A percentile compares a stretch with the other conserved stretches of the same genome.
Conservation (phyloP, 1,140 invertebrate genomes). For the Drosophila insularis region DNA sequence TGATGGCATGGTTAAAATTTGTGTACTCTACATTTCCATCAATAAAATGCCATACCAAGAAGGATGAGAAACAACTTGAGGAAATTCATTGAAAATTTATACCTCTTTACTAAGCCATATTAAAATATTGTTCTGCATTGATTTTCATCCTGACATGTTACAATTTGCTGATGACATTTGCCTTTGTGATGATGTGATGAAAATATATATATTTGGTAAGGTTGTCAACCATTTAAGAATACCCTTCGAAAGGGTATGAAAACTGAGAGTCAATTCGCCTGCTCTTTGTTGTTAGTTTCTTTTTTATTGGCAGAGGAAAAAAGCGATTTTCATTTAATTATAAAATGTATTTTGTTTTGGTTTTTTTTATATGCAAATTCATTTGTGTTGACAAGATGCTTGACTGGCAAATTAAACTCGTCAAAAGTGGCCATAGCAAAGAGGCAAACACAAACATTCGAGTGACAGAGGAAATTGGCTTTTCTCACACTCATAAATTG, state of each 20-base stretch:
- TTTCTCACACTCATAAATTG: conserved; percentile 48
- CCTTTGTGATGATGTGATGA: no score
- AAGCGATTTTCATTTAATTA: conserved; percentile 43
- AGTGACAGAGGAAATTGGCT: conserved; percentile 46
- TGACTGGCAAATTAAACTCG: conserved; percentile 54
- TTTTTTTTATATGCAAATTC: conserved; percentile 32
- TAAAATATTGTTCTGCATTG: no score
- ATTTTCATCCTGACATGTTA: no score
- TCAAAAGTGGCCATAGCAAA: conserved; percentile 30
- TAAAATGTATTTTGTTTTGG: conserved; percentile 26
- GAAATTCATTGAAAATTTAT: no score
- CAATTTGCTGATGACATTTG: no score
- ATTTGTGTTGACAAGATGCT: conserved; percentile 61
- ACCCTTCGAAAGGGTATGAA: not conserved
- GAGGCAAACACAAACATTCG: conserved; percentile 35
- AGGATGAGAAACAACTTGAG: no score
- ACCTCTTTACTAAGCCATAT: no score
- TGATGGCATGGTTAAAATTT: not conserved
- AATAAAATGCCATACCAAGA: no score
- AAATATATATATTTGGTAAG: no score
- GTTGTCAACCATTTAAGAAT: not conserved
- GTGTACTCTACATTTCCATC: not conserved
- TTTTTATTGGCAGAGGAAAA: conserved; percentile 21
- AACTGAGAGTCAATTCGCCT: not conserved
- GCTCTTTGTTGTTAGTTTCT: not conserved